Conservation (phyloP, 2,888 invertebrate genomes). For the Geotrupes spiniger region DNA sequence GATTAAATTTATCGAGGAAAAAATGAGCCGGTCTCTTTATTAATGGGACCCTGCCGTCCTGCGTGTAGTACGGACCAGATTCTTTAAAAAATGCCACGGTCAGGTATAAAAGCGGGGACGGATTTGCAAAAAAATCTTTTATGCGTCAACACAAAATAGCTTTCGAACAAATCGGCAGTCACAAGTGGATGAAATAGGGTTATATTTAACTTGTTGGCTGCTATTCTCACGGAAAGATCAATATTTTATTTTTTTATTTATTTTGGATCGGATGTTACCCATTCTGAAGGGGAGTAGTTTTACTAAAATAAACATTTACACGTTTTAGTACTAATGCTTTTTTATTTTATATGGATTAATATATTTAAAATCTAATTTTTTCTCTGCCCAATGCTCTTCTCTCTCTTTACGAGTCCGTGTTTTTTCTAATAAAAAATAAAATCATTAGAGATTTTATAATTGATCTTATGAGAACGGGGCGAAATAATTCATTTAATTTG, state of each 20-base stretch:
- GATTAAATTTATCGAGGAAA: slow-evolving; percentile 34
- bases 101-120: slow-evolving; percentile 23
- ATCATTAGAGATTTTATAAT: too few species aligned
- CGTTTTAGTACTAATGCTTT: too few species aligned
- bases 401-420: too few species aligned
- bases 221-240: slow-evolving; percentile 16
- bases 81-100: slow-evolving; percentile 6
- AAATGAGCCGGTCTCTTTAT: slow-evolving; percentile 7
- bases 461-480: too few species aligned
- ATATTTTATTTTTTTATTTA: slow-evolving; percentile 17
- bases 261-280: slow-evolving; percentile 11
- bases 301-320: too few species aligned
- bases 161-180: slow-evolving; percentile 48
- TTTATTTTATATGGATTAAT: too few species aligned
- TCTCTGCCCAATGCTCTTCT: too few species aligned
- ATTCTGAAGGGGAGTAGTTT: too few species aligned
- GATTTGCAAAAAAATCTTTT: slow-evolving; percentile 35
- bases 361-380: too few species aligned
- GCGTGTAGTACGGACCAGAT: not conserved
- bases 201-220: slow-evolving; percentile 37
- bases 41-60: slow-evolving; percentile 10
- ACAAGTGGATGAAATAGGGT: slow-evolving; percentile 45
- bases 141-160: slow-evolving; percentile 40
- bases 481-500: too few species aligned
- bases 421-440: too few species aligned